Base-by-base conservation (phyloP, 2,113 vertebrate genomes). In the Sinocyclocheilus maitianheensis region DNA sequence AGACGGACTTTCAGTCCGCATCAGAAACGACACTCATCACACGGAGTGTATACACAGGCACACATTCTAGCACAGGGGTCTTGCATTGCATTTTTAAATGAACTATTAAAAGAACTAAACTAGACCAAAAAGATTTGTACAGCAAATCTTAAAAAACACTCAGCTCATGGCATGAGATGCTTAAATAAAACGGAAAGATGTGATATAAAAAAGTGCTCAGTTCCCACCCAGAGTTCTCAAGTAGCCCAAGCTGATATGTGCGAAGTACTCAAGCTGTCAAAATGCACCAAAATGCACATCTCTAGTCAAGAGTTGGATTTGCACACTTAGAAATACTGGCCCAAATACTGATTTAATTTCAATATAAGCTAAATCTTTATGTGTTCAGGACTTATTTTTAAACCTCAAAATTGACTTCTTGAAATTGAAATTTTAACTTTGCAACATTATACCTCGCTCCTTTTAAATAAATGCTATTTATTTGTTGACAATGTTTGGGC, bases 301-400 rank as follows among this genome's bases (percentile, higher is more conserved):
- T 48, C 48, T 55, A 60, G 77, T 60, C 77, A 60, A 60, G 26
- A 37, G 53, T 22, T 10, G 14, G 34, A 63, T 46, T 62, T 80
- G 77, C 77, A 46, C 34, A 43, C 34, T 63, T 63, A 63, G 77
- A 80, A 62, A 80, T 80, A 80, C 22, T 63, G 58, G 77, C 77
- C 58, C 58, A 80, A 62, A 46, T 63, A 24, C 7, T 16, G 37
- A 40, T 80, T 8, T 43, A 2, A 80, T n/a, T 63, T 79, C 34
- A n/a, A n/a, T 24, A 62, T 62, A 16, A 78, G 0, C 7, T 71
- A 37, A 16, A 37, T 71, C 74, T 16, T 5, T 16, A 51, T 55
- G 48, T 30, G 30, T 34, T 12, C 30, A 79, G 20, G 34, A 18
- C 77, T 60, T 58, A 79, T 37, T 79, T 48, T 60, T 37, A 58